Conservation (phyloP, 1,140 invertebrate genomes). For the Caerostris extrusa region DNA sequence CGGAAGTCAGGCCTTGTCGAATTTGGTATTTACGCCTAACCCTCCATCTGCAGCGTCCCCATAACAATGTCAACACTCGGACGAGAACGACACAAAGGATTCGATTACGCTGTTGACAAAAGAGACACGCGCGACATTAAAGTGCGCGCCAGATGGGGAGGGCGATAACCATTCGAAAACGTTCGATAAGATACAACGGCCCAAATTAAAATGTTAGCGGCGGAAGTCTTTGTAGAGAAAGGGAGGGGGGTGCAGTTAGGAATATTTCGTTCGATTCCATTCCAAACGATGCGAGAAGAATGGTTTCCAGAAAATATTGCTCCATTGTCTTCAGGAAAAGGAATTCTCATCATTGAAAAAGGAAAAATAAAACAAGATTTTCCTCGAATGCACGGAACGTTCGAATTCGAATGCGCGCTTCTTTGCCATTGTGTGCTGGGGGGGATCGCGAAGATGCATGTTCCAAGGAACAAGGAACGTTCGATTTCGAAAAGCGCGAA, state of each 20-base stretch:
- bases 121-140: not conserved
- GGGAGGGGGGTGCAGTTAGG: no score
- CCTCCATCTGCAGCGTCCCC: not conserved
- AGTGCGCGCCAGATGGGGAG: not conserved
- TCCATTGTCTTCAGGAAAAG: not conserved
- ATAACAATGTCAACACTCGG: not conserved
- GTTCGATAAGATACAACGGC: not conserved
- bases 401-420: not conserved
- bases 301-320: not conserved
- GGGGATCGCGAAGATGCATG: not conserved
- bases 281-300: not conserved
- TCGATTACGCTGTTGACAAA: constrained; percentile 6
- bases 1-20: not conserved
- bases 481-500: not conserved
- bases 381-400: not conserved
- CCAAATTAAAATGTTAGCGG: not conserved
- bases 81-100: not conserved
- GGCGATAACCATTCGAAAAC: not conserved
- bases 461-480: not conserved
- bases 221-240: no score
- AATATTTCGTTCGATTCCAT: not conserved
- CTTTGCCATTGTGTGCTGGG: not conserved
- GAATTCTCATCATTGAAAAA: not conserved
- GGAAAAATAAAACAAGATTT: not conserved
- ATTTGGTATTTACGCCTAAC: not conserved